A percentile compares a stretch with the other conserved stretches of the same genome.
These are phyloP conservation scores for Dallia pectoralis DNA, from an alignment of 2,797 vertebrate species.

Conservation along the genomic window DNA sequence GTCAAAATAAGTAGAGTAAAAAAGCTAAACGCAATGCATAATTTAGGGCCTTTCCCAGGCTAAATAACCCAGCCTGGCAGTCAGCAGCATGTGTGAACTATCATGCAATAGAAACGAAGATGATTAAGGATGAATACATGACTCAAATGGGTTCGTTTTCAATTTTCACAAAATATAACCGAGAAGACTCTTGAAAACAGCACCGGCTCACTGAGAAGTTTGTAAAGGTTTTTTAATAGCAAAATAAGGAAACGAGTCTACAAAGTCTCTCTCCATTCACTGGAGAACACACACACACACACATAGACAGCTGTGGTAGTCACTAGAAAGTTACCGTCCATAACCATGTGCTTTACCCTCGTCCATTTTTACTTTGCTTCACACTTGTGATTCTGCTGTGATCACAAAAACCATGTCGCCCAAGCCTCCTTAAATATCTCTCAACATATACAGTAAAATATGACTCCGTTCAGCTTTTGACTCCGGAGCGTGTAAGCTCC, in stretches of 20 bases:
- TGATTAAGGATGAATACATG: not conserved
- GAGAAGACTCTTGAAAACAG: not conserved
- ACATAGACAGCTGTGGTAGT: slow-evolving; percentile 65
- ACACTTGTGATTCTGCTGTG: slow-evolving; percentile 32
- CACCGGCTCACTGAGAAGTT: slow-evolving; percentile 31
- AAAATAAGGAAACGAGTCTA: slow-evolving; percentile 83
- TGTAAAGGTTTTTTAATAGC: slow-evolving; percentile 82
- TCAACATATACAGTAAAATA: slow-evolving; percentile 69
- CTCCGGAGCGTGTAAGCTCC: slow-evolving; percentile 45
- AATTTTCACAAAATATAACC: not conserved
- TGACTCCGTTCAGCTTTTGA: slow-evolving; percentile 50
- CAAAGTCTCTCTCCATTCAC: slow-evolving; percentile 70
- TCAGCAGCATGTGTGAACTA: slow-evolving; percentile 9
- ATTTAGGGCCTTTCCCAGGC: not conserved
- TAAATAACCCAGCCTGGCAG: not conserved
- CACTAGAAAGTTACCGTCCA: slow-evolving; percentile 56
- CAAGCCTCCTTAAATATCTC: slow-evolving; percentile 46
- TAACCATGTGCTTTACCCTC: slow-evolving; percentile 17
- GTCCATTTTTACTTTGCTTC: slow-evolving; percentile 25
- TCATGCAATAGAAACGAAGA: not conserved
- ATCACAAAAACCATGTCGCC: slow-evolving; percentile 28
- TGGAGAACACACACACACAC: slow-evolving; percentile 64
- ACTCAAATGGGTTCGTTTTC: not conserved
- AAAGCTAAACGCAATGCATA: not conserved
- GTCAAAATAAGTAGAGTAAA: not conserved